Evolutionary conservation across 1,140 invertebrate species (phyloP).

Genomic region (Papilio machaon): DNA sequence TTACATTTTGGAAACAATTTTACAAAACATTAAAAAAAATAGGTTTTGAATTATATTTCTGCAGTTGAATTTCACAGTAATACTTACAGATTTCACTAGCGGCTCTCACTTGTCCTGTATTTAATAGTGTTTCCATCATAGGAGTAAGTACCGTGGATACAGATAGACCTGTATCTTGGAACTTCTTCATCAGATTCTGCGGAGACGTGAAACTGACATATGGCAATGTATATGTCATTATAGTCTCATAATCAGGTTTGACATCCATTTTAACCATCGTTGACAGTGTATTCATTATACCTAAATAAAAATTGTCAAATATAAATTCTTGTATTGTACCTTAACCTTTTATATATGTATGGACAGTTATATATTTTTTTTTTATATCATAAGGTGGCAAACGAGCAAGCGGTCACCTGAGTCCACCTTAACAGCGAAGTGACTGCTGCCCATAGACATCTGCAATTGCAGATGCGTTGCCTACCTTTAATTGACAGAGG

Average conservation of each 20-base stretch:
- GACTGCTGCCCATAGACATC: too few relatives aligned
- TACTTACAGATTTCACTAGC: slow-evolving; percentile 78
- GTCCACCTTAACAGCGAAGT: too few relatives aligned
- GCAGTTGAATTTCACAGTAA: not conserved
- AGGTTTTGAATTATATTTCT: too few relatives aligned
- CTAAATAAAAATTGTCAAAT: slow-evolving; percentile 47
- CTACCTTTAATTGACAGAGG: too few relatives aligned
- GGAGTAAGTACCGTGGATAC: slow-evolving; percentile 72
- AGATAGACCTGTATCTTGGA: slow-evolving; percentile 73
- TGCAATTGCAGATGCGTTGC: too few relatives aligned
- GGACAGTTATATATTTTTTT: too few relatives aligned
- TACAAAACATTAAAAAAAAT: too few relatives aligned
- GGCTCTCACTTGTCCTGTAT: slow-evolving; percentile 70
- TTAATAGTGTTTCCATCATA: slow-evolving; percentile 77
- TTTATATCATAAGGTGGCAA: too few relatives aligned
- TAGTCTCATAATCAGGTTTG: slow-evolving; percentile 80
- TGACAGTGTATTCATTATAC: slow-evolving; percentile 79
- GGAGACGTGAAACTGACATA: slow-evolving; percentile 78
- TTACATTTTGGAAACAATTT: too few relatives aligned
- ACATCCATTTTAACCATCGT: slow-evolving; percentile 80
- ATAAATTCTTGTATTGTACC: too few relatives aligned
- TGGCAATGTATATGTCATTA: slow-evolving; percentile 80
- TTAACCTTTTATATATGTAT: too few relatives aligned
- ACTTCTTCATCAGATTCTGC: slow-evolving; percentile 76
- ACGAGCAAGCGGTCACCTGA: too few relatives aligned